These are phyloP conservation scores for Diachrysia chrysitis DNA, from an alignment of 2,888 invertebrate genomes.

Conservation along the genomic window DNA sequence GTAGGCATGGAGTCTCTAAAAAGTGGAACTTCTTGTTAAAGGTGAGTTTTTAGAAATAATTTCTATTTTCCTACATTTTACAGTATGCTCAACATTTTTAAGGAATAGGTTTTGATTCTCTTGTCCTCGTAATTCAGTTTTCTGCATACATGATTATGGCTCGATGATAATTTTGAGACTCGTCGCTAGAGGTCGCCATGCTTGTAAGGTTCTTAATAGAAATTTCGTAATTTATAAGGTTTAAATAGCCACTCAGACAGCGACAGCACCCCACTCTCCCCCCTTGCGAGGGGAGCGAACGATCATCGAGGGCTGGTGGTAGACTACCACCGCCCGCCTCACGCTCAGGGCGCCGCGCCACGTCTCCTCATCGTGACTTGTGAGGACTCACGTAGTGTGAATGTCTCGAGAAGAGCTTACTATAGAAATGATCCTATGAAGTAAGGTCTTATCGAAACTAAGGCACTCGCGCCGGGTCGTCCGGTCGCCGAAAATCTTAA, in stretches of 20 bases:
- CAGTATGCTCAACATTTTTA: no score
- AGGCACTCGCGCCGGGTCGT: constrained; percentile 27
- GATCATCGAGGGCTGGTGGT: constrained; percentile 67
- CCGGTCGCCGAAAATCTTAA: constrained; percentile 8
- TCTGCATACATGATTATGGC: no score
- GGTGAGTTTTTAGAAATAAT: constrained; percentile 20
- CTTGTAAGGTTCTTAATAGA: no score
- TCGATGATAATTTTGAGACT: no score
- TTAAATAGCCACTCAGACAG: constrained; percentile 51
- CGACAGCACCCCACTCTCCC: constrained; percentile 50
- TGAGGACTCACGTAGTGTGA: no score
- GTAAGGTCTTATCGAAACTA: no score
- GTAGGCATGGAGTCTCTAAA: constrained; percentile 31
- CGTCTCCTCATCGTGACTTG: constrained; percentile 57
- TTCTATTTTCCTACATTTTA: not conserved
- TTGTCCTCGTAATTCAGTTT: no score
- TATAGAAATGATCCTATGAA: no score
- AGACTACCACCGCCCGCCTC: constrained; percentile 57
- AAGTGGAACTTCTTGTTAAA: constrained; percentile 33
- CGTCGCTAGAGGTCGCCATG: no score
- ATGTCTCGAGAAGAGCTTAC: no score
- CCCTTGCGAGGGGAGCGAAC: constrained; percentile 51
- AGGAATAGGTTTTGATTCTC: no score
- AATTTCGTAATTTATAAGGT: constrained; percentile 4
- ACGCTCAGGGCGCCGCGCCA: constrained; percentile 62